phyloP scores from a whole-genome alignment of 2,888 invertebrate genomes.

The Acronicta leporina region DNA sequence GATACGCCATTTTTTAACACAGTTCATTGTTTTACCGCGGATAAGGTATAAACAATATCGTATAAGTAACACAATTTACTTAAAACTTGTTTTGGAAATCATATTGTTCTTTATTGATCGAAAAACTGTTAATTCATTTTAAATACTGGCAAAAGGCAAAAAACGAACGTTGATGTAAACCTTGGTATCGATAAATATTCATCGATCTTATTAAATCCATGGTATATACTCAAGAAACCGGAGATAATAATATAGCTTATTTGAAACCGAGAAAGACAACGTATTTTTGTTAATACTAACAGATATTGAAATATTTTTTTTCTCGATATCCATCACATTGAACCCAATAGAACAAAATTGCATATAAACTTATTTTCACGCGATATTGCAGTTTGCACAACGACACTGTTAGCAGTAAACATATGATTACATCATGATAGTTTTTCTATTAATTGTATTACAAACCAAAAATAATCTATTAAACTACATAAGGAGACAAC shows the following conservation, averaged over 20 bases:
- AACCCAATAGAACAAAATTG: conserved; percentile 18
- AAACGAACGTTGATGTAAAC: too few species aligned
- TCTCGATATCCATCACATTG: conserved; percentile 1
- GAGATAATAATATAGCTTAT: conserved; percentile 8
- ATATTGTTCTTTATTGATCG: too few species aligned
- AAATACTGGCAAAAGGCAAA: too few species aligned
- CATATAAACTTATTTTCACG: background rate
- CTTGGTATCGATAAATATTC: background rate
- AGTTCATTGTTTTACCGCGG: conserved; percentile 17
- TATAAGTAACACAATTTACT: conserved; percentile 35
- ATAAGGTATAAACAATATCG: conserved; percentile 27
- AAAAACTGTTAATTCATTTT: too few species aligned
- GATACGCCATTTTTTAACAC: conserved; percentile 1
- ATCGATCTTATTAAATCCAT: background rate
- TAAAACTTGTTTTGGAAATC: too few species aligned
- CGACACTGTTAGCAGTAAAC: background rate
- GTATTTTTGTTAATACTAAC: background rate
- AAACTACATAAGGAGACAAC: background rate
- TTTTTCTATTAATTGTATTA: background rate
- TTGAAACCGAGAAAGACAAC: conserved; percentile 26
- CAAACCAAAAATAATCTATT: too few species aligned
- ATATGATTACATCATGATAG: background rate
- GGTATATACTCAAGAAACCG: background rate
- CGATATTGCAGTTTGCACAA: background rate
- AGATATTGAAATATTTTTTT: conserved; percentile 2